These are phyloP conservation scores for Hucho hucho DNA, from an alignment of 2,113 vertebrate genomes.

Conservation along the genomic window DNA sequence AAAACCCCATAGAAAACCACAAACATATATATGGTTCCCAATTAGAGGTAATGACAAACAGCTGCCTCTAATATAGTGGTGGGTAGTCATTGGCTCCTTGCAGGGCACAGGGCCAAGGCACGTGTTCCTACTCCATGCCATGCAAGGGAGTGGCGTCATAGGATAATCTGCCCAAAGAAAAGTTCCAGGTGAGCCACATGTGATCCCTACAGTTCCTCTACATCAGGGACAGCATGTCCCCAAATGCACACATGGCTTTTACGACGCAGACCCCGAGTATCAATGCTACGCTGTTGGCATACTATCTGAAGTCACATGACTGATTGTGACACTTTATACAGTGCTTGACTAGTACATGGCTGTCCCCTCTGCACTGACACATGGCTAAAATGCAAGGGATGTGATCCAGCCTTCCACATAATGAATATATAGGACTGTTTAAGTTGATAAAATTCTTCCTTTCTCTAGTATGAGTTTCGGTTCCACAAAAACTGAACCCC, in stretches of 20 bases:
- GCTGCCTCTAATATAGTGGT: too few relatives aligned
- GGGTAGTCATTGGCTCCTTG: background rate
- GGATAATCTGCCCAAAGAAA: background rate
- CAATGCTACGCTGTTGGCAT: too few relatives aligned
- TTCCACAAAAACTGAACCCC: too few relatives aligned
- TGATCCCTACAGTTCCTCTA: slow-evolving; percentile 4
- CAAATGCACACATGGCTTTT: background rate
- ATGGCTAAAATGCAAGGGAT: background rate
- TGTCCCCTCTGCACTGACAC: background rate
- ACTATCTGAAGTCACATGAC: too few relatives aligned
- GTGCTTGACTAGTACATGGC: background rate
- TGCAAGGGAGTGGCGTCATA: slow-evolving; percentile 4
- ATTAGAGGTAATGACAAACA: too few relatives aligned
- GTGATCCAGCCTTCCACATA: background rate
- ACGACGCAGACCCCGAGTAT: background rate
- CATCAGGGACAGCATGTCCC: background rate
- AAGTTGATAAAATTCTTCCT: background rate
- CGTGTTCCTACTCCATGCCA: slow-evolving; percentile 3
- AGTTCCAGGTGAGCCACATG: background rate
- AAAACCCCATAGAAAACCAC: too few relatives aligned
- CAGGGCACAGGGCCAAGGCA: background rate
- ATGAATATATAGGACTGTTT: background rate
- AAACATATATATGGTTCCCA: too few relatives aligned
- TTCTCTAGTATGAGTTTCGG: background rate
- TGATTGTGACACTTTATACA: too few relatives aligned